These are phyloP conservation scores for Notoglanidium macrostoma DNA, from an alignment of 2,797 vertebrate genomes.

Conservation along the genomic window DNA sequence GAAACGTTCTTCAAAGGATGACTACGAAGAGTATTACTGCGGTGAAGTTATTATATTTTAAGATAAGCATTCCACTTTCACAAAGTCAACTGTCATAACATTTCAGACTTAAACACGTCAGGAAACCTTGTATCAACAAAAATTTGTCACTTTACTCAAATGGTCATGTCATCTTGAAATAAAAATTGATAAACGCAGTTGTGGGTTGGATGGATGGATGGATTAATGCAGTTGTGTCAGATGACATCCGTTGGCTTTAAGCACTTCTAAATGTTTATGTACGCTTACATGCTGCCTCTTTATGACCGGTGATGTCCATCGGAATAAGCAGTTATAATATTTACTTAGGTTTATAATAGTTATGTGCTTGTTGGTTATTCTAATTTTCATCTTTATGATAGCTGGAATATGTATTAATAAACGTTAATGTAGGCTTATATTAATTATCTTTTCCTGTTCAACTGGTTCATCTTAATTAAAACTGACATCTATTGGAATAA, in stretches of 20 bases:
- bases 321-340: background rate
- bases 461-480: too few relatives aligned
- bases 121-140: too few relatives aligned
- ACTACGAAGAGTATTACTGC: background rate
- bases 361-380: background rate
- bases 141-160: background rate
- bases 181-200: background rate
- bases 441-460: too few relatives aligned
- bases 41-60: too few relatives aligned
- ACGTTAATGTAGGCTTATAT: background rate
- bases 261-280: background rate
- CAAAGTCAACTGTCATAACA: too few relatives aligned
- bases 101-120: too few relatives aligned
- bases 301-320: background rate
- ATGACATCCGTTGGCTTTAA: background rate
- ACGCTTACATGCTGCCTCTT: background rate
- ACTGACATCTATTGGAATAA: background rate
- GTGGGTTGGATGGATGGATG: too few relatives aligned
- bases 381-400: background rate
- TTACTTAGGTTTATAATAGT: background rate
- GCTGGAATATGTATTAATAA: background rate
- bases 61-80: too few relatives aligned
- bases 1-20: background rate
- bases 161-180: too few relatives aligned
- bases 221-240: too few relatives aligned